Evolutionary conservation across 2,113 vertebrate species (phyloP), one percentile per base, ranked within the genome.

Genomic region (Castor canadensis): DNA sequence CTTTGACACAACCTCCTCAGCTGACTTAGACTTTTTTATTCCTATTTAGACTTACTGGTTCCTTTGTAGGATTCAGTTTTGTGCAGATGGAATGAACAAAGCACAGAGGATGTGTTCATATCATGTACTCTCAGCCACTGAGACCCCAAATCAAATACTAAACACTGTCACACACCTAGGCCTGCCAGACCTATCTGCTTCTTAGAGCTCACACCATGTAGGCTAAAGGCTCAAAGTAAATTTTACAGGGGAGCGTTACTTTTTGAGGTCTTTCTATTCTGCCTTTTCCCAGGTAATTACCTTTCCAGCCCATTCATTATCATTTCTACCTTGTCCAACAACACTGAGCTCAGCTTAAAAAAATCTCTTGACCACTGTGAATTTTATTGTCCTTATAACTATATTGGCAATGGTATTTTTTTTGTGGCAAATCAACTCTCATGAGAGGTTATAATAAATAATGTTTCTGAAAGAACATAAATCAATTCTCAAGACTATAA

Each of bases 1-100:
- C 2, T n/a, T 60, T 9, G 0, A 2, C 6, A 17, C 30, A 24
- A 15, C 1, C 1, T 20, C 22, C 26, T 45, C 28, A 13, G 47
- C 72, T 66, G 17, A 5, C 1, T 24, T 43, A 1, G 24, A 26
- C 30, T 45, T 69, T 52, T 40, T 15, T 32, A 60, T 16, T 76
- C 72, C 22, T 32, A 4, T 26, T 24, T 2, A 0, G 75, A 24
- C 17, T 30, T 67, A 28, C 17, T 4, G 22, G 3, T 49, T 35
- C 32, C 6, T 56, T 56, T 49, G 28, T n/a, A 40, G 17, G 8
- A 30, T 4, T 43, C 19, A 49, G n/a, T n/a, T 82, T 28, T 28
- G 47, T 52, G 11, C 20, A 45, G 15, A n/a, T 62, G 20, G 2
- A 67, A 7, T 9, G n/a, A n/a, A n/a, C n/a, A n/a, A n/a, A n/a